Evolutionary conservation across 2,113 vertebrate species (phyloP), one percentile per base, ranked within the genome.

Genomic region (Uria aalge): DNA sequence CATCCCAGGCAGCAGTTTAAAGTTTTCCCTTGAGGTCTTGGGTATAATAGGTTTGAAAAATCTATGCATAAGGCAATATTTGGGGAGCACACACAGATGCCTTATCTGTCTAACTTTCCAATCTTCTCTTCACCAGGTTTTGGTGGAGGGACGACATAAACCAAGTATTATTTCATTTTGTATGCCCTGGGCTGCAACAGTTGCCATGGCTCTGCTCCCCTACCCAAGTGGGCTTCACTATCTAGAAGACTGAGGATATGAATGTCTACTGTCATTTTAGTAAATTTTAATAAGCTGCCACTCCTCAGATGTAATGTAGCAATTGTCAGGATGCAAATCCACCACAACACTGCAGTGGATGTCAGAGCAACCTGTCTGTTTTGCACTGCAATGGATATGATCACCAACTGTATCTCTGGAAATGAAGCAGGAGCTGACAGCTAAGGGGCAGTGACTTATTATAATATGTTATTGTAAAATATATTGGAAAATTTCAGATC

Each of bases 341-440:
- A 24, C 30, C 16, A 27, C 52, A 38, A 27, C 18, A 3, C 36
- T 1, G 30, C 1, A 1, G 6, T 12, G 43, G 19, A 8, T 12
- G n/a, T n/a, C 36, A 55, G 29, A 68, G 29, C 23, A 91, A 5
- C n/a, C n/a, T 38, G 32, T 27, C 68, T 40, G 4, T 43, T 79
- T 40, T 50, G 53, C 48, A 15, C 56, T 18, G 64, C 85, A 34
- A 5, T 0, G 1, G 8, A 13, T 21, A 32, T 1, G 0, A 13
- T 4, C 15, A 5, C 16, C 20, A 6, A 14, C 27, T 9, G 3
- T 1, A 8, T 6, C 72, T 75, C 62, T 36, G 67, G 40, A 38
- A 73, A 52, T 0, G 3, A 12, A n/a, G 38, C 20, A 67, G 82
- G 29, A 79, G 3, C 30, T 7, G 22, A 16, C 20, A 78, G 45